Conservation (phyloP, 1,140 invertebrate species). For the Bombus fervidus region DNA sequence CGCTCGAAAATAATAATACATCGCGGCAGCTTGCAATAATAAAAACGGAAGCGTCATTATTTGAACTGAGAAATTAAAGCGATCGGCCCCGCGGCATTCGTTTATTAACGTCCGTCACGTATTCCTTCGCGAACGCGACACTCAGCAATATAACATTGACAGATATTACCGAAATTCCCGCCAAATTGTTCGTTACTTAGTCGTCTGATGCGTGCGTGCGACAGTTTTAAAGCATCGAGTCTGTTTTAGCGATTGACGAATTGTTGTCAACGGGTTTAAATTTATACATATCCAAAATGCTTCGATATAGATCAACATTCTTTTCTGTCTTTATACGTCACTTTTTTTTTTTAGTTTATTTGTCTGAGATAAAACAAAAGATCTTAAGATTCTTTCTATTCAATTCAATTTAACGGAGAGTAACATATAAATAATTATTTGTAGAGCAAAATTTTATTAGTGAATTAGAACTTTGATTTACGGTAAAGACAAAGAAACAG, state of each 20-base stretch:
- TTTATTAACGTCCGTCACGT: slow-evolving; percentile 34
- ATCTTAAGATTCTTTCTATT: neutral
- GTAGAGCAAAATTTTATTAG: too few relatives aligned
- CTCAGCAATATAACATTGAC: too few relatives aligned
- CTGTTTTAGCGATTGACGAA: neutral
- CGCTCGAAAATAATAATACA: slow-evolving; percentile 42
- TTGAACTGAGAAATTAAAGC: slow-evolving; percentile 43
- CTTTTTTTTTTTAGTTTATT: too few relatives aligned
- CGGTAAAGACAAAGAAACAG: too few relatives aligned
- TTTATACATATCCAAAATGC: neutral
- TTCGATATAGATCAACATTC: neutral
- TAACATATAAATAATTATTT: neutral
- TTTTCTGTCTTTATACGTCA: too few relatives aligned
- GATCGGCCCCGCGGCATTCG: slow-evolving; percentile 2
- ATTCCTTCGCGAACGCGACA: neutral
- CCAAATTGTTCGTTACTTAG: neutral
- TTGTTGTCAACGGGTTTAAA: neutral
- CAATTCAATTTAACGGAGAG: neutral
- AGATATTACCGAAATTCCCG: neutral
- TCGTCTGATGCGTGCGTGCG: neutral
- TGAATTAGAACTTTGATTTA: too few relatives aligned
- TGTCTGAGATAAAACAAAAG: too few relatives aligned
- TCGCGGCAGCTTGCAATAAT: slow-evolving; percentile 33
- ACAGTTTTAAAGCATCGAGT: neutral
- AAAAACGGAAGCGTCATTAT: slow-evolving; percentile 39